Conservation (phyloP, 2,888 invertebrate species). For the Steinernema carpocapsae region DNA sequence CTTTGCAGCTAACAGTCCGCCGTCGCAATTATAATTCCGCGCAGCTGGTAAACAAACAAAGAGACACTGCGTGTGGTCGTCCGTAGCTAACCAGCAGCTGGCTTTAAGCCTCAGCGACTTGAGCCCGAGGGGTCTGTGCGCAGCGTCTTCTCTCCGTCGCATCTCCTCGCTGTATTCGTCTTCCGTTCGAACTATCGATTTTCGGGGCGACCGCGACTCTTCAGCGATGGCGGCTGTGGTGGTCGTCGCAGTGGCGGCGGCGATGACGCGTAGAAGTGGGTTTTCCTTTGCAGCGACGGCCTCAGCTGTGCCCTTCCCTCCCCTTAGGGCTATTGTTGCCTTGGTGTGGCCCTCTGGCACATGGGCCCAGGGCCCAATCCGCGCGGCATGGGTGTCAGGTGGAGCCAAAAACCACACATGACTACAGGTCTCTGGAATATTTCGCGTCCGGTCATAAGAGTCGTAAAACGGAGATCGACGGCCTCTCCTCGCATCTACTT, state of each 20-base stretch:
- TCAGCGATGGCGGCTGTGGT: no score
- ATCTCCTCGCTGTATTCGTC: neutral
- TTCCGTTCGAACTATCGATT: constrained; percentile 15
- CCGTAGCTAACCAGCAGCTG: neutral
- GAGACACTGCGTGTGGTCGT: constrained; percentile 3
- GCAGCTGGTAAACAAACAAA: neutral
- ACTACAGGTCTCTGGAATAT: neutral
- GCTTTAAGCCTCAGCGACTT: neutral
- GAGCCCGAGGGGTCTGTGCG: constrained; percentile 13
- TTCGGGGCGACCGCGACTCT: no score
- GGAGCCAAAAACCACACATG: neutral
- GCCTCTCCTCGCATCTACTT: neutral
- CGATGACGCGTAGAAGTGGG: constrained; percentile 4
- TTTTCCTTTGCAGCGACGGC: neutral
- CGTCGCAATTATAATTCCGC: neutral
- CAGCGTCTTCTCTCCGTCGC: neutral
- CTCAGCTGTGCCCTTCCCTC: neutral
- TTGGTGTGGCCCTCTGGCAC: neutral
- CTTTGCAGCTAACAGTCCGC: neutral
- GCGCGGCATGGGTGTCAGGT: neutral
- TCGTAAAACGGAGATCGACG: no score
- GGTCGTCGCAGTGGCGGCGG: neutral
- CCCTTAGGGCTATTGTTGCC: constrained; percentile 5
- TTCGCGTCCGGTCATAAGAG: no score
- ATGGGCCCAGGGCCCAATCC: neutral